Base-by-base conservation (phyloP, 2,888 invertebrate species). In the Pteria penguin region DNA sequence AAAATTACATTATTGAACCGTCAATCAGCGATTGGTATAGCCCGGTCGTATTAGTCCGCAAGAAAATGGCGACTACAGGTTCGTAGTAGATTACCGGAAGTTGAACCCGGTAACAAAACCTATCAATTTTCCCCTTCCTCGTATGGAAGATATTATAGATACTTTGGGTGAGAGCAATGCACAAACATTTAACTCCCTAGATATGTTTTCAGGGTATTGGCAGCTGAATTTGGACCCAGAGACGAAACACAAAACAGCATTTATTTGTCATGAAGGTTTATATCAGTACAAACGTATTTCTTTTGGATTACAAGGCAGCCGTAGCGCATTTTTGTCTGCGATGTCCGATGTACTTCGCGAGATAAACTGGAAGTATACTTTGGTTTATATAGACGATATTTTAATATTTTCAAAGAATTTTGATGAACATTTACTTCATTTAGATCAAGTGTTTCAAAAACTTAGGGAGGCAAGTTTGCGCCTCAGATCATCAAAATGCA, bases 71-170 rank as follows among this genome's bases (percentile, higher is more conserved):
- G 69, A 74, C 3, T 77, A 71, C 14, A 55, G 84, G 22, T 82
- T 84, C 62, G 78, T 77, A 2, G 60, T 82, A 3, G 80, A 84
- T 52, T 83, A 75, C 52, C 27, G 82, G 0, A 60, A 36, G 18
- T 14, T 67, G 14, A 74, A 74, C 27, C 1, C 26, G 11, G 27
- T 74, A 8, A 61, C 71, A 32, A 27, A 68, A 14, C 80, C 82
- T 22, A 72, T 76, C 0, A 67, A 63, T 29, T 81, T 77, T 29
- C 82, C 79, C 0, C 33, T 82, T 22, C 77, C 79, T 33, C 67
- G 75, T 14, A 62, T 72, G 52, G 58, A 65, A 52, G 72, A 72
- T 29, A 60, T 72, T 2, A 14, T 66, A 26, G 72, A 72, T 45
- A 66, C 58, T 18, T 22, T 66, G 4, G 66, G 72, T 8, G 29